Evolutionary conservation across 2,888 invertebrate species (phyloP).

Genomic region (Pasiphila rectangulata): DNA sequence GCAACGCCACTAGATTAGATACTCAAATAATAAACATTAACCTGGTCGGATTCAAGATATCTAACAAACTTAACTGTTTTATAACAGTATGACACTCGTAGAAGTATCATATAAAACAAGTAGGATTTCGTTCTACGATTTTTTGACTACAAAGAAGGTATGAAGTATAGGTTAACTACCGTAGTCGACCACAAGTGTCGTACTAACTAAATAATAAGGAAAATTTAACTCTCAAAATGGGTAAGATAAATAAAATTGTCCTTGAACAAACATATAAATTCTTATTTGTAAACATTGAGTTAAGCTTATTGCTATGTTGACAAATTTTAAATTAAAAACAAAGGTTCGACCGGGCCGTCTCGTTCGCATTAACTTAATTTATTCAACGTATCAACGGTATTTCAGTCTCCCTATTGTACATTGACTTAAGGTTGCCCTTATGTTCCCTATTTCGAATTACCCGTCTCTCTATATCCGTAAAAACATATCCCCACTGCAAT

Average conservation of each 20-base stretch:
- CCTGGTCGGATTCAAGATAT: background rate
- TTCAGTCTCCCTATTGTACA: constrained; percentile 24
- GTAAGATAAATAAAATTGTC: no score
- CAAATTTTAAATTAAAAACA: constrained; percentile 10
- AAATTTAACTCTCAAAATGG: background rate
- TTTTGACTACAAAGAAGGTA: no score
- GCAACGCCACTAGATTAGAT: background rate
- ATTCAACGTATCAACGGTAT: constrained; percentile 32
- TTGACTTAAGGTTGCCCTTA: constrained; percentile 29
- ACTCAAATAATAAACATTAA: background rate
- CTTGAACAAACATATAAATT: no score
- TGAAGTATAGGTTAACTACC: no score
- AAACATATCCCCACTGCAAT: constrained; percentile 28
- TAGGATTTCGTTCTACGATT: no score
- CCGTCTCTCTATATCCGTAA: constrained; percentile 39
- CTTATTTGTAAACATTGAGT: constrained; percentile 4
- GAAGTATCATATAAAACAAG: no score
- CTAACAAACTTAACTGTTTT: no score
- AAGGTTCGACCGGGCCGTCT: constrained; percentile 4
- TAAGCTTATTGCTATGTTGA: constrained; percentile 8
- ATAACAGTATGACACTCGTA: no score
- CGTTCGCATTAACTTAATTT: constrained; percentile 20
- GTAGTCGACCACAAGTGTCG: no score
- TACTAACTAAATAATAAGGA: constrained; percentile 1
- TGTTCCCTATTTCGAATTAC: constrained; percentile 37